Percentiles rank a stretch among this genome's conserved stretches.
These are phyloP conservation scores for Brachionus rubens DNA, from an alignment of 1,140 invertebrate genomes.

Conservation along the genomic window DNA sequence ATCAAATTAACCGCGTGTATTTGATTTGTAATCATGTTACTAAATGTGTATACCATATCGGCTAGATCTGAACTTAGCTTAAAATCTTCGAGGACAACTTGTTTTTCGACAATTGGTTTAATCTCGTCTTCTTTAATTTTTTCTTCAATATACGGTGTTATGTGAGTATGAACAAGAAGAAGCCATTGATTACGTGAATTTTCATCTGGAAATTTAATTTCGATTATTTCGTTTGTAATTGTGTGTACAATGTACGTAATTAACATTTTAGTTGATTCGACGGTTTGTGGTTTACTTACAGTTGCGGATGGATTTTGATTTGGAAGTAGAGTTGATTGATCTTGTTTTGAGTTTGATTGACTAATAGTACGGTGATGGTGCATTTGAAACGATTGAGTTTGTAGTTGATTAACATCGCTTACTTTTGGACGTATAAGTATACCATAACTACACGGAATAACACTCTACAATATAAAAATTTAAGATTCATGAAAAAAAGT, in stretches of 20 bases:
- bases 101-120: background rate
- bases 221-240: conserved; percentile 44
- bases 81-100: background rate
- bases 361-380: conserved; percentile 2
- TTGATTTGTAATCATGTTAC: conserved; percentile 14
- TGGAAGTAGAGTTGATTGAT: background rate
- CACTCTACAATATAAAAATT: background rate
- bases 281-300: background rate
- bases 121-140: background rate
- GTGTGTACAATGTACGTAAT: conserved; percentile 38
- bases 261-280: background rate
- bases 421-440: background rate
- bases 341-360: background rate
- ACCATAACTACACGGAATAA: conserved; percentile 17
- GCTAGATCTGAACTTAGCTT: conserved; percentile 25
- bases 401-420: conserved; percentile 11
- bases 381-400: background rate
- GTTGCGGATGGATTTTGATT: background rate
- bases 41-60: conserved; percentile 3
- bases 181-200: conserved; percentile 25
- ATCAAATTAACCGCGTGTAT: conserved; percentile 34
- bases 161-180: conserved; percentile 18
- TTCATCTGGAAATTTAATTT: conserved; percentile 40
- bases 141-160: conserved; percentile 43
- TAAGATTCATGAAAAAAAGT: background rate